phyloP scores from a whole-genome alignment of 2,888 invertebrate species.

The Eremobia ochroleuca region DNA sequence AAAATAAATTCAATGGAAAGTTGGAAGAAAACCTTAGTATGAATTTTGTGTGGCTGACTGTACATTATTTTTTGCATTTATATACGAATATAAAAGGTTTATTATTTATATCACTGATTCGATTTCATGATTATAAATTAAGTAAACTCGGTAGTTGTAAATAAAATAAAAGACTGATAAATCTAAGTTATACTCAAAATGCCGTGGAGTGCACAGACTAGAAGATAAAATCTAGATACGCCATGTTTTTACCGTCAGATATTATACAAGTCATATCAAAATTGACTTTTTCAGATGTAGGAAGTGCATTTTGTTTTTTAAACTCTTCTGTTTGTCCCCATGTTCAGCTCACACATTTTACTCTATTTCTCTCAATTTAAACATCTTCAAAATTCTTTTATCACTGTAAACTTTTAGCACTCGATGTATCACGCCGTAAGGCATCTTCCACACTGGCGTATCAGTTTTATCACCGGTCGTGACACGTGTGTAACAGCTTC shows the following conservation, averaged over 20 bases:
- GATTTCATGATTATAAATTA: conserved; percentile 18
- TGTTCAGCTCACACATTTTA: not conserved
- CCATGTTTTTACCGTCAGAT: conserved; percentile 25
- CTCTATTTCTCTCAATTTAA: conserved; percentile 1
- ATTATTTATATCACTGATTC: conserved; percentile 46
- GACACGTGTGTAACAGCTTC: conserved; percentile 83
- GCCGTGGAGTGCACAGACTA: conserved; percentile 57
- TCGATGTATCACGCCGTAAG: conserved; percentile 39
- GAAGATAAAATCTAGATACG: conserved; percentile 62
- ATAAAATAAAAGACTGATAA: conserved; percentile 49
- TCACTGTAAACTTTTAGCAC: conserved; percentile 37
- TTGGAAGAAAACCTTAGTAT: not conserved
- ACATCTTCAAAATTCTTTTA: not conserved
- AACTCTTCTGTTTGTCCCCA: not conserved
- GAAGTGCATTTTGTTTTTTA: not conserved
- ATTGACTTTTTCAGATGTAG: not conserved
- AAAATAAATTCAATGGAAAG: not conserved
- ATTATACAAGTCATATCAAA: not conserved
- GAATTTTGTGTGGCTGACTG: conserved; percentile 53
- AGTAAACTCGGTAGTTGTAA: conserved; percentile 48
- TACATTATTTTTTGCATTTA: conserved; percentile 49
- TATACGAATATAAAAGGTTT: conserved; percentile 29
- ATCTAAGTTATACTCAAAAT: conserved; percentile 49
- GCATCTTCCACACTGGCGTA: conserved; percentile 58
- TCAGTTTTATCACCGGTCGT: conserved; percentile 53